Percentiles rank a stretch among this genome's conserved stretches.
Evolutionary conservation across 2,888 invertebrate genomes (phyloP).

Genomic region (Acronicta psi): DNA sequence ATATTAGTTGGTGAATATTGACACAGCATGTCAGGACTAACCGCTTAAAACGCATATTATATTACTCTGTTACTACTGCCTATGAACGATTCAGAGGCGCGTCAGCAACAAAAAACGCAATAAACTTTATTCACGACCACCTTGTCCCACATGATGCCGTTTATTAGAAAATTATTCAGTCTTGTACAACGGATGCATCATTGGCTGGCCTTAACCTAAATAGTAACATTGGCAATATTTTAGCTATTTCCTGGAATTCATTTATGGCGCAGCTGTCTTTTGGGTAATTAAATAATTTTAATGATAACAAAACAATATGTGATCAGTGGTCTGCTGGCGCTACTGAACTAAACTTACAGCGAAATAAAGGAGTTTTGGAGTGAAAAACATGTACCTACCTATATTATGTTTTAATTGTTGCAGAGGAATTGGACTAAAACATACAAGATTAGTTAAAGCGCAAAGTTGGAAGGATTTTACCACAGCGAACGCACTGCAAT

Average conservation of each 20-base stretch:
- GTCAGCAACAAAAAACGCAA: constrained; percentile 39
- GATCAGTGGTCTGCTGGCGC: too few species aligned
- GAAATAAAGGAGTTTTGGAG: neutral
- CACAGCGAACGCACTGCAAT: too few species aligned
- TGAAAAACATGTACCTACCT: too few species aligned
- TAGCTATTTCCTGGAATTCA: constrained; percentile 53
- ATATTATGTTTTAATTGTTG: too few species aligned
- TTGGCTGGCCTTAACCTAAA: constrained; percentile 54
- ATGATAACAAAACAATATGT: constrained; percentile 36
- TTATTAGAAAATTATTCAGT: constrained; percentile 63
- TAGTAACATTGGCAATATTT: constrained; percentile 46
- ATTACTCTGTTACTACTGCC: neutral
- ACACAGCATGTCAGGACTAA: constrained; percentile 16
- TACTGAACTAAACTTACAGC: neutral
- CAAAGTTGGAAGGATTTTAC: too few species aligned
- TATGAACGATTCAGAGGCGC: constrained; percentile 31
- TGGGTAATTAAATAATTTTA: constrained; percentile 32
- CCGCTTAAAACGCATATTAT: constrained; percentile 20
- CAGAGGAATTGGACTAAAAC: too few species aligned
- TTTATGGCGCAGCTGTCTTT: constrained; percentile 43
- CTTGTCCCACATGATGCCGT: constrained; percentile 59
- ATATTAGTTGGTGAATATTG: constrained; percentile 18
- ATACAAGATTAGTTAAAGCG: too few species aligned
- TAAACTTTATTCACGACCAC: constrained; percentile 42
- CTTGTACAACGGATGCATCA: constrained; percentile 54